Base-by-base conservation (phyloP, 2,797 vertebrate species). In the Sebastes matsubarae region DNA sequence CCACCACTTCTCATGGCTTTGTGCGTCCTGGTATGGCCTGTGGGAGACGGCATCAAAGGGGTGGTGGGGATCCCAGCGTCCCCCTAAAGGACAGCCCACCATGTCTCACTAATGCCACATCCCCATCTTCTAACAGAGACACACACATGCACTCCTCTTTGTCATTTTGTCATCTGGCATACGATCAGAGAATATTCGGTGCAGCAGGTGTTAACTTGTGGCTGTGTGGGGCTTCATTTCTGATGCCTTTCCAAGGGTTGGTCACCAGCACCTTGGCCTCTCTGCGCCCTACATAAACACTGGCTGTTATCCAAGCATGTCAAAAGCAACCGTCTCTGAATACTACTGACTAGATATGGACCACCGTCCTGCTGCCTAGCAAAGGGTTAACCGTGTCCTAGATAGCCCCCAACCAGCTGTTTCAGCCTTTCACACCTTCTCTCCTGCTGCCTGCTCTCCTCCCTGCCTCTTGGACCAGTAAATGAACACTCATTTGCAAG, bases 401-500 rank as follows among this genome's bases (percentile, higher is more conserved):
- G 80, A 88, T 91, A 87, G 84, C 88, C 84, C 79, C 78, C 85
- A 85, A 89, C 88, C 92, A 93, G 94, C 91, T 93, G 91, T 91
- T 93, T 89, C 88, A 92, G 90, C 88, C 91, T 89, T 85, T 90
- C 84, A 84, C 90, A 86, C 92, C 89, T 90, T 89, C 91, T 80
- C 91, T 89, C 85, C 85, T 83, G 87, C 84, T 86, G 77, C 91
- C 88, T 84, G 82, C 88, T 92, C 91, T 92, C 87, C 94, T 92
- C 93, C 95, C 94, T 88, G 87, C 93, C 94, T 95, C 92, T 92
- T 93, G 92, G 94, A 95, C 94, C 92, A 93, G 94, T 96, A 96
- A 96, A 93, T 93, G 94, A 96, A 94, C 86, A 90, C 89, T 90
- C 95, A 95, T 96, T 96, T 96, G 96, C 96, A 96, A 96, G 96